Conservation (phyloP, 2,797 vertebrate genomes). For the Cyprinella venusta region DNA sequence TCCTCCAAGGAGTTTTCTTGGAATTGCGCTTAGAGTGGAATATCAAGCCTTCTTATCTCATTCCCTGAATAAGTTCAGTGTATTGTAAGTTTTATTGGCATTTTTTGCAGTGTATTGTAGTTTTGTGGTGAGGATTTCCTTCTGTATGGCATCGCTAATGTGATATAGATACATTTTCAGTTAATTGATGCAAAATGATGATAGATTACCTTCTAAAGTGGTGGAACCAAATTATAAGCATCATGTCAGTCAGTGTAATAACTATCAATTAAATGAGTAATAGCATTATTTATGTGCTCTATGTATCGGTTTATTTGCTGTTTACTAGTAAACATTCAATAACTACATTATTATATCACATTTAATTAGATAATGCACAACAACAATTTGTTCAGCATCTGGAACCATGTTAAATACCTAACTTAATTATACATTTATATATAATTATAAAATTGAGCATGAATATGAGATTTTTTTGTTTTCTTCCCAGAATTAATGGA, state of each 20-base stretch:
- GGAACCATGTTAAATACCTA: not conserved
- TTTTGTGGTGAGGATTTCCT: not conserved
- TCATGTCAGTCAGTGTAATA: not conserved
- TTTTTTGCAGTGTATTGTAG: constrained; percentile 16
- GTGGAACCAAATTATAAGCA: not conserved
- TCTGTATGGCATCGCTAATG: constrained; percentile 16
- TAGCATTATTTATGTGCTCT: not conserved
- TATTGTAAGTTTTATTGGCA: not conserved
- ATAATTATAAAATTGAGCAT: not conserved
- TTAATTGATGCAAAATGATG: not conserved
- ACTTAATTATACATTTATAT: not conserved
- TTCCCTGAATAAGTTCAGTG: constrained; percentile 16
- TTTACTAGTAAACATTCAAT: too few species aligned
- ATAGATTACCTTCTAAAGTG: not conserved
- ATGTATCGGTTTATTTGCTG: not conserved
- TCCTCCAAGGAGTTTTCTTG: constrained; percentile 45
- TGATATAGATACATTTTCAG: not conserved
- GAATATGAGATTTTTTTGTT: not conserved
- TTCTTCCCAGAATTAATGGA: not conserved
- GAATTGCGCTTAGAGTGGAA: constrained; percentile 19
- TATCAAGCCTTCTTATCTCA: not conserved
- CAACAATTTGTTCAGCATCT: not conserved
- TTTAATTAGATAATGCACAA: not conserved
- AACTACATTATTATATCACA: too few species aligned
- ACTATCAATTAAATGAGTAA: not conserved